Percentiles rank a stretch among this genome's conserved stretches.
Conservation (phyloP, 2,113 vertebrate genomes). For the Ptilonorhynchus violaceus region DNA sequence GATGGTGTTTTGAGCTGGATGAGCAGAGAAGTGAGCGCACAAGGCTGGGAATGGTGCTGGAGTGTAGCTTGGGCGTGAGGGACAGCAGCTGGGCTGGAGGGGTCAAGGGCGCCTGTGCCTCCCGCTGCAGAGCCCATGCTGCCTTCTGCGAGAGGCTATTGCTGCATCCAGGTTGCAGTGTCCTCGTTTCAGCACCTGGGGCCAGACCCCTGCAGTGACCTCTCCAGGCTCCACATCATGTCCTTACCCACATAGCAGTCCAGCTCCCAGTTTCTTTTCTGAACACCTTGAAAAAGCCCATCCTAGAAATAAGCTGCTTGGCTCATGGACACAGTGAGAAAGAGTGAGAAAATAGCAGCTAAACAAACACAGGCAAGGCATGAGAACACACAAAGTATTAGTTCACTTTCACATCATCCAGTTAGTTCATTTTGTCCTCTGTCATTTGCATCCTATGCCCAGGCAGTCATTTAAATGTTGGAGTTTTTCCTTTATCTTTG, state of each 20-base stretch:
- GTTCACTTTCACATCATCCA: neutral
- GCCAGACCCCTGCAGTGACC: neutral
- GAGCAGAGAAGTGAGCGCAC: fast-evolving
- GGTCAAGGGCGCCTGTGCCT: fast-evolving
- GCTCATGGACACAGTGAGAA: neutral
- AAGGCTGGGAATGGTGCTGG: neutral
- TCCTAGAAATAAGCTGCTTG: neutral
- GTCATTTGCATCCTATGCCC: neutral
- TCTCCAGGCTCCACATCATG: neutral
- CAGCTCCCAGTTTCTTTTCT: neutral
- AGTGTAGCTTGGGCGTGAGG: fast-evolving
- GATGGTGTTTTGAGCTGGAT: neutral
- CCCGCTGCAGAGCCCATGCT: neutral
- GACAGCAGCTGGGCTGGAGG: neutral
- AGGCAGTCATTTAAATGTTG: neutral
- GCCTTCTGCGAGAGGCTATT: neutral
- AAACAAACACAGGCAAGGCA: neutral
- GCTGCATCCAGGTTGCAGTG: neutral
- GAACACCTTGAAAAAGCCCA: neutral
- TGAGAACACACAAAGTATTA: neutral
- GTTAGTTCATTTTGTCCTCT: neutral
- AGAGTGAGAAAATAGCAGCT: neutral
- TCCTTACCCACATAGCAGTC: neutral
- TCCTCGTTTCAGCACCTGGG: neutral
- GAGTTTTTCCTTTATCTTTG: neutral